Evolutionary conservation across 2,797 vertebrate genomes (phyloP).

Genomic region (Scyliorhinus canicula): DNA sequence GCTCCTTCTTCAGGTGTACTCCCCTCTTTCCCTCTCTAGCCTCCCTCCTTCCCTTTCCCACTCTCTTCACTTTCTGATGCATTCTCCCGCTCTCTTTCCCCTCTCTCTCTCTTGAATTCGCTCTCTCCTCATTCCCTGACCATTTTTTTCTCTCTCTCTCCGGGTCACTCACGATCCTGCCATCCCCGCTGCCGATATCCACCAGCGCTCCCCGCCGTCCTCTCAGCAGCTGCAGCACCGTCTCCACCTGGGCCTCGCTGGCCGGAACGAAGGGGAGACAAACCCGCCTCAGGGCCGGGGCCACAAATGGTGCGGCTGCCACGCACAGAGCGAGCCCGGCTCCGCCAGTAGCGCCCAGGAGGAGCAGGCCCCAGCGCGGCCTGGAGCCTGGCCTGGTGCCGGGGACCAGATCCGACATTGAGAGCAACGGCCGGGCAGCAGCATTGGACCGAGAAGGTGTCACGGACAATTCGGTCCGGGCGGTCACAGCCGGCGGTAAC

Average conservation of each 20-base stretch:
- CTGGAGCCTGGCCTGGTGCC: not conserved
- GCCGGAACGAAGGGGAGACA: conserved; percentile 93
- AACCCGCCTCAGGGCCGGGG: conserved; percentile 76
- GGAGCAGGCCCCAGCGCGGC: conserved; percentile 59
- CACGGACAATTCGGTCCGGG: not conserved
- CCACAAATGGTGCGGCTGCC: conserved; percentile 69
- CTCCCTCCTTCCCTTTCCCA: not conserved
- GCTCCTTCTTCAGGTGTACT: too few species aligned
- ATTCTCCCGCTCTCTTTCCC: not conserved
- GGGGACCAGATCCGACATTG: not conserved
- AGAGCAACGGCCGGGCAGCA: not conserved
- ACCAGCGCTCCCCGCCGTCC: conserved; percentile 67
- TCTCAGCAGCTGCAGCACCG: conserved; percentile 67
- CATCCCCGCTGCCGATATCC: conserved; percentile 91
- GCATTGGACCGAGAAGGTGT: not conserved
- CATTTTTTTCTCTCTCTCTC: not conserved
- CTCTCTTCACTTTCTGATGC: not conserved
- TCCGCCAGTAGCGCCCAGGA: conserved; percentile 65
- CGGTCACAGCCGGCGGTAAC: not conserved
- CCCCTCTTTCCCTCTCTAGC: too few species aligned
- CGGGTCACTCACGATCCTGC: conserved; percentile 75
- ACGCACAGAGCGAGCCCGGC: conserved; percentile 72
- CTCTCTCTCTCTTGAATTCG: not conserved
- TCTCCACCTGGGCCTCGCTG: conserved; percentile 72
- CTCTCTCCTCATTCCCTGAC: not conserved